Evolutionary conservation across 2,113 vertebrate species (phyloP).

Genomic region (Psophia crepitans): DNA sequence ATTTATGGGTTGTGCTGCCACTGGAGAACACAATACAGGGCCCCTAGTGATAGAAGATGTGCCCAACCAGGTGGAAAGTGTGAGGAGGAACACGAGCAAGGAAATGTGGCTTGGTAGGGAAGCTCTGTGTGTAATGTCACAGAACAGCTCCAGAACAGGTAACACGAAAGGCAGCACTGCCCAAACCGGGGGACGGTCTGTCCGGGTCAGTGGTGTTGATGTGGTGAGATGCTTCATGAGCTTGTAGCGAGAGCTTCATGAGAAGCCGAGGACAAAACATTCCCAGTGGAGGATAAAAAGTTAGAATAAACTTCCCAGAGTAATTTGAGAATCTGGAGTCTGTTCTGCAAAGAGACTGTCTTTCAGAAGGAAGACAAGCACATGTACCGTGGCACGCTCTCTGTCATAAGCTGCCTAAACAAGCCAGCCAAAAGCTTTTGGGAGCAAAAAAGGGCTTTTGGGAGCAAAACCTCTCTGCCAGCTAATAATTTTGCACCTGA

Average conservation of each 20-base stretch:
- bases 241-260: background rate
- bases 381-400: background rate
- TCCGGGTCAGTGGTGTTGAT: fast-evolving
- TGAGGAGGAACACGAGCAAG: background rate
- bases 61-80: background rate
- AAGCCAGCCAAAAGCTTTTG: background rate
- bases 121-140: too few species aligned
- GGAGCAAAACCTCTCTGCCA: background rate
- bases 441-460: background rate
- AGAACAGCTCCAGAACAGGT: too few species aligned
- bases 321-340: background rate
- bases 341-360: background rate
- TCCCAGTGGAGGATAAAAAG: background rate
- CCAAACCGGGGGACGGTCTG: background rate
- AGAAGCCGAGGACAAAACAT: background rate
- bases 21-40: background rate
- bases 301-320: background rate
- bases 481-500: background rate
- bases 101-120: background rate
- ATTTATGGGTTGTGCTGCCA: fast-evolving
- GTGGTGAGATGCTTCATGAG: background rate
- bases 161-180: background rate
- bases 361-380: background rate
- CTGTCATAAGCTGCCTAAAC: background rate
- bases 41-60: background rate